Evolutionary conservation across 2,888 invertebrate species (phyloP), one percentile per base, ranked within the genome.

Genomic region (Amphimallon solstitiale): DNA sequence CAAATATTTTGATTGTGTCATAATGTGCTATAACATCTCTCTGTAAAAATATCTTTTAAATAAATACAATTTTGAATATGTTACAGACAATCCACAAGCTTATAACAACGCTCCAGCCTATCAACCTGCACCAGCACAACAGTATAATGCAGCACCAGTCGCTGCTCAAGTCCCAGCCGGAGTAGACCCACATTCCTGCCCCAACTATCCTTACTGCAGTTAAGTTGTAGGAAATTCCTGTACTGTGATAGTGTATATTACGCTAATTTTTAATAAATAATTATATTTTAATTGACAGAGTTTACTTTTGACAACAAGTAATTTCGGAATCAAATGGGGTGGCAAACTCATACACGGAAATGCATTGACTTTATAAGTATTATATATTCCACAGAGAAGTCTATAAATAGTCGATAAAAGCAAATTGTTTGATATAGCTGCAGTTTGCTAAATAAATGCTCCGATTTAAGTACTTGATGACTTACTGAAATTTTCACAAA

Each of bases 181-280:
- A 65, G 82, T 82, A 19, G 78, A 79, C 68, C 75, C 82, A 15
- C 75, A 74, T 46, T 71, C 80, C 12, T 82, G 82, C 68, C 82
- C 82, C 67, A 82, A 82, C 76, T 82, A 82, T 69, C 82, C 82
- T 23, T 82, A 80, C 79, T 83, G 83, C 71, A 77, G 77, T 71
- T 78, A 77, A 75, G 29, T 63, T 49, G 29, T 15, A 35, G 19
- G 19, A 17, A 45, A 59, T 52, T 43, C 17, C 49, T 61, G 45
- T 46, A 51, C 60, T 66, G 62, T 66, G 62, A 66, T 49, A 21
- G 59, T 59, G 54, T 56, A 66, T 52, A 61, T 62, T 62, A 62
- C 62, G 29, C 62, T 40, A 23, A 38, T 21, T 46, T n/a, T 60
- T 29, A 62, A 62, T 51, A 62, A 51, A 62, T 62, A 38, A 51